Conservation (phyloP, 2,113 vertebrate species). For the Eupsittula cactorum region DNA sequence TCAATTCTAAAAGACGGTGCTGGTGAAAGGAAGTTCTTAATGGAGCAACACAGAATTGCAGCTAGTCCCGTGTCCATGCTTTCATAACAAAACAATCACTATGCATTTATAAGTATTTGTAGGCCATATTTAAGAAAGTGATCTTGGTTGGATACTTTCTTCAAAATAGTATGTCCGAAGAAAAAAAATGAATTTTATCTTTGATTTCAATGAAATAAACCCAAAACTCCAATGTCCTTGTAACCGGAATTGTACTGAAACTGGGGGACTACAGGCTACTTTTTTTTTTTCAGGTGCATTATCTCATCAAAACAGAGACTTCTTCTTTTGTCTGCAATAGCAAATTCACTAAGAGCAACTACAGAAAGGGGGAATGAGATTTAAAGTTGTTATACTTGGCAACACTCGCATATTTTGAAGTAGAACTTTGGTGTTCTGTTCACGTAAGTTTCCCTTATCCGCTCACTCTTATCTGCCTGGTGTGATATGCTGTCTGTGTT, state of each 20-base stretch:
- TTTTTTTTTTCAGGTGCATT: neutral
- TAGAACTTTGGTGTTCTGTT: accelerated
- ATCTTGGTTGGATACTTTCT: neutral
- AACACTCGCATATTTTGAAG: neutral
- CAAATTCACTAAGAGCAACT: neutral
- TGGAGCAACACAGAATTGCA: neutral
- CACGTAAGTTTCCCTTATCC: neutral
- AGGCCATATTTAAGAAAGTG: neutral
- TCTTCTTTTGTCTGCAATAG: neutral
- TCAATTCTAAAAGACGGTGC: neutral
- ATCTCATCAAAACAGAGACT: neutral
- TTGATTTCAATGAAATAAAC: neutral
- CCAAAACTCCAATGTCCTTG: neutral
- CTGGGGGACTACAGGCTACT: neutral
- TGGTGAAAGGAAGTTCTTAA: neutral
- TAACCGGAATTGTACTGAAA: neutral
- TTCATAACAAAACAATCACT: neutral
- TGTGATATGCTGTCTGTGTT: neutral
- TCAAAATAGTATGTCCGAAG: neutral
- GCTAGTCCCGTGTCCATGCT: neutral
- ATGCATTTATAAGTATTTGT: neutral
- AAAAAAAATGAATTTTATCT: neutral
- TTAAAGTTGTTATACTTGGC: neutral
- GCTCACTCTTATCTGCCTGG: neutral
- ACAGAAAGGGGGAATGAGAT: neutral